phyloP scores from a whole-genome alignment of 2,797 vertebrate species.

The Hyperoplus lanceolatus region DNA sequence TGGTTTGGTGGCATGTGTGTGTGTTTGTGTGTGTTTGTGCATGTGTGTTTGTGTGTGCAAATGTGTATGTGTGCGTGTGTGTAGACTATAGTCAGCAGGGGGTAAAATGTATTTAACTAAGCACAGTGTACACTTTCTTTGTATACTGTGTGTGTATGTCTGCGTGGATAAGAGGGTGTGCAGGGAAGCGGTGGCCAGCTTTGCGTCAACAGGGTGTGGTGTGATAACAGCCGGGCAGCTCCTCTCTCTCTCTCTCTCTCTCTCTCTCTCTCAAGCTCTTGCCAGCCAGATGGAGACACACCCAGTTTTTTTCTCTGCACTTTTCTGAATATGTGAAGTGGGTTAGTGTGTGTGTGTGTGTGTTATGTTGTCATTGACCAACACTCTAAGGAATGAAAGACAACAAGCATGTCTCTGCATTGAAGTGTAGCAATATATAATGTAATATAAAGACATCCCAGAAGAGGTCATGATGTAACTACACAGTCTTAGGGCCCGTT shows the following conservation, averaged over 20 bases:
- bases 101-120: conserved; percentile 33
- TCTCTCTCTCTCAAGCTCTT: conserved; percentile 43
- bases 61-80: neutral
- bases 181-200: conserved; percentile 70
- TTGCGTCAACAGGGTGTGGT: conserved; percentile 85
- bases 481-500: conserved; percentile 1
- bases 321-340: conserved; percentile 35
- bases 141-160: conserved; percentile 26
- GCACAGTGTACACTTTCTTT: conserved; percentile 11
- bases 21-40: conserved; percentile 16
- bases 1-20: conserved; percentile 17
- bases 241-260: conserved; percentile 51
- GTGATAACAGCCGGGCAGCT: conserved; percentile 79
- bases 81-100: neutral
- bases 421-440: neutral
- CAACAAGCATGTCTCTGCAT: neutral
- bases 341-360: conserved; percentile 6
- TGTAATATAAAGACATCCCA: neutral
- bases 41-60: conserved; percentile 20
- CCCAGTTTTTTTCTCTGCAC: conserved; percentile 63
- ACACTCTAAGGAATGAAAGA: neutral
- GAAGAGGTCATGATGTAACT: neutral
- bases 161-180: conserved; percentile 66
- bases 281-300: conserved; percentile 79
- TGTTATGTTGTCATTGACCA: conserved; percentile 2